These are phyloP conservation scores for Callorhinus ursinus DNA, from an alignment of 2,113 vertebrate species.

Conservation along the genomic window DNA sequence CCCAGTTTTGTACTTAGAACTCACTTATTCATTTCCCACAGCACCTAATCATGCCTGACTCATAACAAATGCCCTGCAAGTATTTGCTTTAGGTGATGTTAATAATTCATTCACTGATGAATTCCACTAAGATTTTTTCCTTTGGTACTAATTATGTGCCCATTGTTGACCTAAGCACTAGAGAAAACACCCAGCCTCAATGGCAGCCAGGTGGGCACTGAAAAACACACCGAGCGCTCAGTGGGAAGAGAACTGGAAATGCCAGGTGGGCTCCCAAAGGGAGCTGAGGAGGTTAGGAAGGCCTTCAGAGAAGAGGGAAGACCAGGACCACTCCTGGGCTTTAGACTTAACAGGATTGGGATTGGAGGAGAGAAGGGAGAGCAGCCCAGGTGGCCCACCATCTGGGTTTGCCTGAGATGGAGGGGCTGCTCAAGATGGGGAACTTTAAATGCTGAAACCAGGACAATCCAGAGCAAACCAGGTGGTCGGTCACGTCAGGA, in stretches of 20 bases:
- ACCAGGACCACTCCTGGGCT: background rate
- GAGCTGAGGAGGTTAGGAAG: background rate
- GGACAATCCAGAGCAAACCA: background rate
- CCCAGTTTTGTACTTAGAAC: background rate
- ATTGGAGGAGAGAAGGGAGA: background rate
- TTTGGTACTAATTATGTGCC: background rate
- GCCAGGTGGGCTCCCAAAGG: background rate
- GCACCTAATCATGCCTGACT: background rate
- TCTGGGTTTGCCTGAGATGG: background rate
- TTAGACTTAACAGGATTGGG: background rate
- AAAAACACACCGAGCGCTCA: background rate
- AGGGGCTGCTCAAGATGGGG: background rate
- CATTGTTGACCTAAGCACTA: background rate
- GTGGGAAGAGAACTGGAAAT: background rate
- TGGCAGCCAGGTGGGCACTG: background rate
- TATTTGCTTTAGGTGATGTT: background rate
- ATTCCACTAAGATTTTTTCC: background rate
- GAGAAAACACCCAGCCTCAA: background rate
- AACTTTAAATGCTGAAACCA: background rate
- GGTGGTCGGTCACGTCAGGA: background rate
- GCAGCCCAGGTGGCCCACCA: background rate
- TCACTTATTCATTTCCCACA: background rate
- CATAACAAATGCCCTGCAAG: background rate
- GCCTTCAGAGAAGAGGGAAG: background rate
- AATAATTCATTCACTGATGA: constrained; percentile 38